Evolutionary conservation across 2,113 vertebrate genomes (phyloP), one percentile per base, ranked within the genome.

Genomic region (Ariopsis seemanni): DNA sequence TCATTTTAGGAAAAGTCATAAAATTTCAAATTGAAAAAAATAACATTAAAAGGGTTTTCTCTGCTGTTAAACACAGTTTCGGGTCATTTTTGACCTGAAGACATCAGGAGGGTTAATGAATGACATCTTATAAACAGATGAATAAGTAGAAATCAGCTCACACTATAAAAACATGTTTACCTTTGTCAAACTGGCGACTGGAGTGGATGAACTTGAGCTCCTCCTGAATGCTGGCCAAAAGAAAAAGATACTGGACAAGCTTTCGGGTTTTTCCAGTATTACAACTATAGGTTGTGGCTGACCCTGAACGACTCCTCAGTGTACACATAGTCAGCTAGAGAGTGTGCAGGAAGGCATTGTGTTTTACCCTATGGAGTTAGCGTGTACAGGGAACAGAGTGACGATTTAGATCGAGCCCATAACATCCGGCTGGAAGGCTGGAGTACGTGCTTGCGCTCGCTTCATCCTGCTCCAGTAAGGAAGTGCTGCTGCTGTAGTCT

Each of bases 371-470:
- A 34, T 18, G 8, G 5, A 84, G 48, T 57, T 6, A 14, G 7
- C 27, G 27, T 10, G 14, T 55, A 11, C 2, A 84, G 50, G 25
- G 20, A 71, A 10, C 2, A 34, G 0, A 0, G 65, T n/a, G 25
- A 52, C 20, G 83, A 34, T 84, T 71, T 1, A 57, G 4, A 57
- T 72, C 48, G 83, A 71, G 83, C 52, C 65, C 50, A 30, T 17
- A 53, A 82, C 14, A 82, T 86, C 78, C 84, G 78, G 48, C 77
- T 17, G 53, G 18, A 55, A 18, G 78, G 48, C 77, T 17, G 53
- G 18, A 55, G n/a, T 85, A 75, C 78, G 87, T 88, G 74, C 62
- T 10, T 1, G 34, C 34, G 74, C 62, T 10, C 34, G 34, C 34
- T 34, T 34, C 34, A 34, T 15, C 71, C 7, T 20, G 1, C 9